Conservation (phyloP, 2,113 vertebrate genomes). For the Spermophilus dauricus region DNA sequence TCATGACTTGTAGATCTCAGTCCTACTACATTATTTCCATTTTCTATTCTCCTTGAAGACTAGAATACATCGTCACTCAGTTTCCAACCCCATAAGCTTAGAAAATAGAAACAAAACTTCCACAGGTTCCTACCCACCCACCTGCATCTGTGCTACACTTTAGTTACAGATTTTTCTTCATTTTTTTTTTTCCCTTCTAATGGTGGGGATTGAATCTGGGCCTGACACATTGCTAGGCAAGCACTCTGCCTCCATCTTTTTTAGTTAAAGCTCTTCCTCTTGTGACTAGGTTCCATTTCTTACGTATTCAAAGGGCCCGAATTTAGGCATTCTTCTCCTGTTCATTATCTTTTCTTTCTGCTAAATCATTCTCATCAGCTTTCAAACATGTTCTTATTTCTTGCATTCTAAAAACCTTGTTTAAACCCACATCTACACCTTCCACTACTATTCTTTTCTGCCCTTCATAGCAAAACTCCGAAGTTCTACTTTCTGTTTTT, state of each 20-base stretch:
- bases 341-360: neutral
- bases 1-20: neutral
- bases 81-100: neutral
- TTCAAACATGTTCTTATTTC: neutral
- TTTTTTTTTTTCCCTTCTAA: neutral
- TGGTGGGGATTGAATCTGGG: too few relatives aligned
- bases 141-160: neutral
- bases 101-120: constrained; percentile 27
- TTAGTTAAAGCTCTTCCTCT: neutral
- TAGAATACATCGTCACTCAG: neutral
- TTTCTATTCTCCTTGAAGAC: neutral
- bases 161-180: neutral
- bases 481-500: neutral
- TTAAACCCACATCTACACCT: neutral
- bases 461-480: neutral
- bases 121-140: neutral
- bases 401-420: neutral
- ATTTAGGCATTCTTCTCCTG: neutral
- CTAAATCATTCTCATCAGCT: neutral
- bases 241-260: neutral
- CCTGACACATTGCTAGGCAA: too few relatives aligned
- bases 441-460: neutral
- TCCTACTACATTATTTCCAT: neutral
- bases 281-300: neutral
- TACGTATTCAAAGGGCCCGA: neutral